Evolutionary conservation across 1,140 invertebrate species (phyloP), one percentile per base, ranked within the genome.

Genomic region (Bombus ignitus): DNA sequence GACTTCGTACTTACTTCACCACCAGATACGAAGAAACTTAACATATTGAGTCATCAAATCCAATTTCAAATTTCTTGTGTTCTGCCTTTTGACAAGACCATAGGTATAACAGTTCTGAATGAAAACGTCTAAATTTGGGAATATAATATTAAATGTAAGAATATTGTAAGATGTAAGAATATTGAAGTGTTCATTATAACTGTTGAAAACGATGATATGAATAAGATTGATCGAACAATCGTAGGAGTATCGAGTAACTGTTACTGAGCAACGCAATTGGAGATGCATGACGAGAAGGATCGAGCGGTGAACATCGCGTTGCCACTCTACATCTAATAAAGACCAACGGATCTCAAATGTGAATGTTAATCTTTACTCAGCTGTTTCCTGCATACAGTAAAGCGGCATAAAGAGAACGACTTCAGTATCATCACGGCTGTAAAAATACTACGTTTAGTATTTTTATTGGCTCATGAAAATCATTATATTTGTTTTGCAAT

Each of bases 401-500:
- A 37, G 37, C 47, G 57, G 82, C 78, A 78, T 88, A 89, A 88
- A 89, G 74, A 82, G 70, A 66, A 75, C 25, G 73, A 85, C 59
- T 88, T 85, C 72, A 80, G 39, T 68, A 78, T 42, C 57, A 85
- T 73, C 78, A 77, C 25, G 13, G 35, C n/a, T 35, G 39, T 85
- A 77, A 85, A 84, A 65, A 68, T 32, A 57, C 35, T 44, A 28
- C 35, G 66, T n/a, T 47, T 78, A 66, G 22, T 66, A 86, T 57
- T 66, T 47, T 72, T 68, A 65, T 68, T 42, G 8, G 8, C n/a
- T 37, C 32, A 10, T 35, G 12, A 71, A 57, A 47, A 32, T 47
- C 35, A 22, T 73, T 6, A 47, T 53, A 12, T 28, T 53, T 6
- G 37, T 39, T 62, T 35, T 9, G 32, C 42, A 57, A 18, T 25